Percentiles rank a stretch among this genome's conserved stretches.
phyloP scores from a whole-genome alignment of 2,797 vertebrate genomes.

The Pipistrellus kuhlii region DNA sequence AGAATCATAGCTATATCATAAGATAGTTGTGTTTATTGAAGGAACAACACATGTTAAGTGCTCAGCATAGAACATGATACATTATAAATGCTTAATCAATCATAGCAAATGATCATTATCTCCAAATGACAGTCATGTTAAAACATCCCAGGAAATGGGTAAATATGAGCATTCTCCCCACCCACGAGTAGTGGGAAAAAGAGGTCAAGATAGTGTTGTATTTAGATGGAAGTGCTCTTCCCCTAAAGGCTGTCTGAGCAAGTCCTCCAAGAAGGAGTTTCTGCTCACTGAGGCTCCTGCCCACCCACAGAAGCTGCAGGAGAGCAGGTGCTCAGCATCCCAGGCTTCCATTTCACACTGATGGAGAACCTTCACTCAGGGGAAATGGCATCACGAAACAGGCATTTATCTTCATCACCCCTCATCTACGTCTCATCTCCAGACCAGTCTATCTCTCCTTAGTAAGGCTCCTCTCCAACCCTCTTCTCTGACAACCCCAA shows the following conservation, averaged over 20 bases:
- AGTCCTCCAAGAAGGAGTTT: neutral
- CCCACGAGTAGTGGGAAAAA: neutral
- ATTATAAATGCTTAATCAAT: neutral
- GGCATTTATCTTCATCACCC: neutral
- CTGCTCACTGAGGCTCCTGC: neutral
- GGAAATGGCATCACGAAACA: neutral
- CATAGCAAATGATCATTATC: neutral
- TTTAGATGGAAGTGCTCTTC: neutral
- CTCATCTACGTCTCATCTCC: neutral
- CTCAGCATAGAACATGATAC: neutral
- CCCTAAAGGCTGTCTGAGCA: neutral
- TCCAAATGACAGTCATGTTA: neutral
- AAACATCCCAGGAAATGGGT: constrained; percentile 33
- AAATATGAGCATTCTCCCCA: neutral
- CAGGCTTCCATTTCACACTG: rapidly evolving
- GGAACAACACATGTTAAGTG: neutral
- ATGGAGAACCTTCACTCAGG: neutral
- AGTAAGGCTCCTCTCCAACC: neutral
- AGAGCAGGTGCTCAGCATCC: neutral
- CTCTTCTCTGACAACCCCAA: neutral
- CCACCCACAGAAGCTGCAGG: neutral
- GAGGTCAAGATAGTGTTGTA: neutral
- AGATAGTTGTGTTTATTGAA: neutral
- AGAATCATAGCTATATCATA: neutral
- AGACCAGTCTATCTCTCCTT: neutral